Evolutionary conservation across 2,797 vertebrate genomes (phyloP).

Genomic region (Salarias fasciatus): DNA sequence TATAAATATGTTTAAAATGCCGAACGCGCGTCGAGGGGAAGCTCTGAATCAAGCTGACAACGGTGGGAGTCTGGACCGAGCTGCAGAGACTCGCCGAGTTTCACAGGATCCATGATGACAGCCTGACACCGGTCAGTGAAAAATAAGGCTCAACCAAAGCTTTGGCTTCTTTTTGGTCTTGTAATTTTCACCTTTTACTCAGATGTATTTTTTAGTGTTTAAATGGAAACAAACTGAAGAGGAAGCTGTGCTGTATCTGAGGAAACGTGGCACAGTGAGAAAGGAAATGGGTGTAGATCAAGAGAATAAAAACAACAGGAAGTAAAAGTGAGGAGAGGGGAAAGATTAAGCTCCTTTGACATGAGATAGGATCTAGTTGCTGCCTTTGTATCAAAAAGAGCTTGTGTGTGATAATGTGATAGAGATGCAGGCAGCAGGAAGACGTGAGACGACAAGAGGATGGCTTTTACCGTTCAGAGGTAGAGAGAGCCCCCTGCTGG

Average conservation of each 20-base stretch:
- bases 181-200: constrained; percentile 21
- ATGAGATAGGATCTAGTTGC: background rate
- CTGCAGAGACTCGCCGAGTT: constrained; percentile 13
- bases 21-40: background rate
- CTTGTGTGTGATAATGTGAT: background rate
- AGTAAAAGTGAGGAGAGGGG: constrained; percentile 39
- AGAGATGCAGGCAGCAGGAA: background rate
- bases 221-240: constrained; percentile 45
- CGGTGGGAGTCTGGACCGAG: constrained; percentile 34
- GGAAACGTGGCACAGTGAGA: constrained; percentile 40
- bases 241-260: constrained; percentile 50
- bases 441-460: too few species aligned
- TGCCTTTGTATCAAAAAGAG: background rate
- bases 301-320: constrained; percentile 44
- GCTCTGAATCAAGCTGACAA: constrained; percentile 41
- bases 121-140: constrained; percentile 19
- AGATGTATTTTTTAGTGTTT: constrained; percentile 3
- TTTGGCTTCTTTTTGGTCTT: constrained; percentile 12
- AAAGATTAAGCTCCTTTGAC: constrained; percentile 14
- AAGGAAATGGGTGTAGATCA: constrained; percentile 50
- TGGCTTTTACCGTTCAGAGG: background rate
- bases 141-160: background rate
- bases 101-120: constrained; percentile 40
- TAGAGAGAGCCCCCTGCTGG: constrained; percentile 60
- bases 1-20: constrained; percentile 17